Conservation (phyloP, 2,888 invertebrate species). For the Dicycla oo region DNA sequence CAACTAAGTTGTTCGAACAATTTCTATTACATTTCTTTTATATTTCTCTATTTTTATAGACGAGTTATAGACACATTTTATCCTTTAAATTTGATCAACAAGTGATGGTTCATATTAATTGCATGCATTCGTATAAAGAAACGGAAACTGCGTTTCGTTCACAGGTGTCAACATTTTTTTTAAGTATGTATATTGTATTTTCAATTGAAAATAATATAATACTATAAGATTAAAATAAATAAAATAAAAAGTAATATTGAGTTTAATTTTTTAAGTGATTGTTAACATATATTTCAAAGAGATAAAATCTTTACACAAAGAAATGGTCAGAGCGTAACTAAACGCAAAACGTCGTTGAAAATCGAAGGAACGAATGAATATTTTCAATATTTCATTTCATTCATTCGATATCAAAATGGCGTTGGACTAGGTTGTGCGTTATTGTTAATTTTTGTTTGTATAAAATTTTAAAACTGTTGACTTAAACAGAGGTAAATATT, state of each 20-base stretch:
- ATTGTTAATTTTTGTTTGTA: conserved; percentile 82
- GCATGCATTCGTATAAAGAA: not conserved
- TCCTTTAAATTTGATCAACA: not conserved
- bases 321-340: conserved; percentile 44
- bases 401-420: conserved; percentile 83
- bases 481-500: conserved; percentile 80
- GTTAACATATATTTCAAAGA: not conserved
- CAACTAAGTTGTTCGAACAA: not conserved
- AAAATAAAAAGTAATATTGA: fast-evolving
- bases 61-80: not conserved
- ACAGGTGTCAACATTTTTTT: not conserved
- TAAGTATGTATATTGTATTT: not conserved
- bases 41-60: fast-evolving
- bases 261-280: not conserved
- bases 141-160: conserved; percentile 47
- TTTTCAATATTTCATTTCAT: not conserved
- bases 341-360: conserved; percentile 66
- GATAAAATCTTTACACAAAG: not conserved
- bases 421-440: conserved; percentile 81
- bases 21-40: fast-evolving
- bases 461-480: conserved; percentile 83
- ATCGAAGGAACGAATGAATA: conserved; percentile 26
- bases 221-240: not conserved
- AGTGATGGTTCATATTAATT: not conserved
- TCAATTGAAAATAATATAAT: not conserved